These are phyloP conservation scores for Cerceris ruficornis DNA, from an alignment of 2,888 invertebrate genomes.

Conservation along the genomic window DNA sequence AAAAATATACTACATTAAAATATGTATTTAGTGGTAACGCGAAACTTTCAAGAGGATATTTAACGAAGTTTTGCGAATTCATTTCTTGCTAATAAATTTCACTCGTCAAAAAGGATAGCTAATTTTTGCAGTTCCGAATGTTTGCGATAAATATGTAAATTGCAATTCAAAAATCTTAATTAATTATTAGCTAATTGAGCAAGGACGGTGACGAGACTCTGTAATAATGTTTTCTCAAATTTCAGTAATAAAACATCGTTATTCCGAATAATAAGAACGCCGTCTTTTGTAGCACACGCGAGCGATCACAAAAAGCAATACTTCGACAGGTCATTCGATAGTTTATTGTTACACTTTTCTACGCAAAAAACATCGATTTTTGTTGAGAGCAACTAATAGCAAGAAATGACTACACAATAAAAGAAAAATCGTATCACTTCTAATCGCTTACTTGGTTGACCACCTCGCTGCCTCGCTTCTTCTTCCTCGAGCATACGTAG, in stretches of 20 bases:
- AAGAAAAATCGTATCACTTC: neutral
- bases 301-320: neutral
- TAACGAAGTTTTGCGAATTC: no score
- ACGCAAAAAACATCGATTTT: neutral
- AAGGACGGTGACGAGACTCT: no score
- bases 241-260: neutral
- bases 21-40: no score
- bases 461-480: constrained; percentile 87
- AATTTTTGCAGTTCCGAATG: neutral
- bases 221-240: neutral
- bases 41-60: no score
- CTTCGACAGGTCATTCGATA: constrained; percentile 3
- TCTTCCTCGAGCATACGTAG: constrained; percentile 93
- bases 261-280: neutral
- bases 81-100: no score
- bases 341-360: neutral
- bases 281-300: neutral
- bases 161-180: neutral
- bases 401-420: constrained; percentile 15
- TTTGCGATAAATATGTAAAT: neutral
- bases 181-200: neutral
- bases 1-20: no score
- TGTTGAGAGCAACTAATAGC: neutral
- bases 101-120: no score
- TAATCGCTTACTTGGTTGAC: constrained; percentile 84